Percentiles rank a stretch among this genome's conserved stretches.
Evolutionary conservation across 2,113 vertebrate species (phyloP).

Genomic region (Paradoxurus hermaphroditus): DNA sequence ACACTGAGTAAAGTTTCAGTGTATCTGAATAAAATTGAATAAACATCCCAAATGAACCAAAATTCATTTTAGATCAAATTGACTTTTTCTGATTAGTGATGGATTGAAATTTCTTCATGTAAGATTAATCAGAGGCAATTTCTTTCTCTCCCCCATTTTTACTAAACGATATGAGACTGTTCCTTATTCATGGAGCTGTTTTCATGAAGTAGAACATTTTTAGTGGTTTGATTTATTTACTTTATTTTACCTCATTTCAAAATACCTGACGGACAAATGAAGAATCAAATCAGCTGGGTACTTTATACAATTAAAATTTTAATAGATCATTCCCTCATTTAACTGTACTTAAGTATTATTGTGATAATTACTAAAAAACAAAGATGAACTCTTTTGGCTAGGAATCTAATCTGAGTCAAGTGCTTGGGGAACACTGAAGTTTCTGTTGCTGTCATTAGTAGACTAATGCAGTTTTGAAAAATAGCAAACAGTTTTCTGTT

Average conservation of each 20-base stretch:
- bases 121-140: conserved; percentile 58
- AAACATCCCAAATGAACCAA: conserved; percentile 63
- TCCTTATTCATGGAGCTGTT: neutral
- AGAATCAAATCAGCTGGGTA: neutral
- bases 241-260: conserved; percentile 8
- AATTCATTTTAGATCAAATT: conserved; percentile 57
- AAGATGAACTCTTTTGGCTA: neutral
- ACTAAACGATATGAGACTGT: conserved; percentile 46
- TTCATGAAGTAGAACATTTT: conserved; percentile 1
- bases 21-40: conserved; percentile 71
- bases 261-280: neutral
- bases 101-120: neutral
- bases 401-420: neutral
- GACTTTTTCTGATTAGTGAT: conserved; percentile 54
- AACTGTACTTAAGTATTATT: neutral
- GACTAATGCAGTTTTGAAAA: neutral
- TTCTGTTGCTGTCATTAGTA: neutral
- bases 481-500: neutral
- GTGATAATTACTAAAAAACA: neutral
- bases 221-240: neutral
- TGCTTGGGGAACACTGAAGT: neutral
- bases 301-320: neutral
- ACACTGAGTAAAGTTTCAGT: conserved; percentile 54
- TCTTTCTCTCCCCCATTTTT: conserved; percentile 10
- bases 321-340: neutral